These are phyloP conservation scores for Pitta sordida DNA, from an alignment of 2,113 vertebrate genomes.

Conservation along the genomic window DNA sequence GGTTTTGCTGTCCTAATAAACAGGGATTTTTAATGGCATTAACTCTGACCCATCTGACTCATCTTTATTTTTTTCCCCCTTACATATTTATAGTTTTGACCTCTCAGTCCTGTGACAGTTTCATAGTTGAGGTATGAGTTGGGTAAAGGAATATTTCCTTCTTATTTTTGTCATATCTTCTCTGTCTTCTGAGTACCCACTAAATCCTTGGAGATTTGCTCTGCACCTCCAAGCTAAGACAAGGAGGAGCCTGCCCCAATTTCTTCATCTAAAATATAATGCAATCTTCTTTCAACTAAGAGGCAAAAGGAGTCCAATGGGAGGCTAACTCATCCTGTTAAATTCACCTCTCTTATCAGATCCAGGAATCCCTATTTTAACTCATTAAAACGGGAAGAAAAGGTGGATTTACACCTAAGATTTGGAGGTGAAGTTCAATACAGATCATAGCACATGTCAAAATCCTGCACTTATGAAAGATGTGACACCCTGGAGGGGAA, in stretches of 20 bases:
- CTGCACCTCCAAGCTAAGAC: not conserved
- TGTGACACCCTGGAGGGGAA: not conserved
- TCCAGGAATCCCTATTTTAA: not conserved
- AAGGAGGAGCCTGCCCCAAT: not conserved
- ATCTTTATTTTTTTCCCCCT: not conserved
- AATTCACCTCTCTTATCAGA: not conserved
- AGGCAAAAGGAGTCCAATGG: not conserved
- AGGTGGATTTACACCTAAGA: not conserved
- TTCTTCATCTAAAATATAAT: not conserved
- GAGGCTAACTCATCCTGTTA: not conserved
- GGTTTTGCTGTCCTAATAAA: not conserved
- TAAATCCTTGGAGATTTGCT: not conserved
- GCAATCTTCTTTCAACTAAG: not conserved
- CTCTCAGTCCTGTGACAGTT: not conserved
- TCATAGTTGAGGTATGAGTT: not conserved
- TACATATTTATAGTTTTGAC: conserved; percentile 15
- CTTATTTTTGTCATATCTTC: not conserved
- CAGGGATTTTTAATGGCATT: not conserved
- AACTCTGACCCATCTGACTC: not conserved
- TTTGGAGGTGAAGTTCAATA: not conserved
- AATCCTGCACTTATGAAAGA: not conserved
- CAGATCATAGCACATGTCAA: not conserved
- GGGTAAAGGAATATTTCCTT: not conserved
- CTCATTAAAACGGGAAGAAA: not conserved
- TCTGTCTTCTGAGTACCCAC: not conserved